These are phyloP conservation scores for Lophotis ruficrista DNA, from an alignment of 2,113 vertebrate genomes.

Conservation along the genomic window DNA sequence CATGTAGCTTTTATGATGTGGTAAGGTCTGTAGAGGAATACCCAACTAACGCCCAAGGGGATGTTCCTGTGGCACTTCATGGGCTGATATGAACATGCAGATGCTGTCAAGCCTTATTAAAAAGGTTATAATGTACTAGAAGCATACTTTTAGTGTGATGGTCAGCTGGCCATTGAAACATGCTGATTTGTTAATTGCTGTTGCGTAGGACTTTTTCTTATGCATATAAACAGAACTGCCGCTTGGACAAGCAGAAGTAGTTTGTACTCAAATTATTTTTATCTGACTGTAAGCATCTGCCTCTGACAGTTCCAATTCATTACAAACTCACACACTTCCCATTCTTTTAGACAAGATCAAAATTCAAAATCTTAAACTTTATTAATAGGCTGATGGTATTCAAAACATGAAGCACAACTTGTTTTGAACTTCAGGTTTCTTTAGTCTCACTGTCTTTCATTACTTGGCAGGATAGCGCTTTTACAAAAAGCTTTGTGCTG, in stretches of 20 bases:
- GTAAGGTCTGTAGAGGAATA: background rate
- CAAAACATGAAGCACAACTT: background rate
- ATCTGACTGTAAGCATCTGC: background rate
- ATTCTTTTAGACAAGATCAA: background rate
- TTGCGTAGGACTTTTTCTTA: background rate
- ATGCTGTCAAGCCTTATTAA: background rate
- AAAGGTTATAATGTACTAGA: background rate
- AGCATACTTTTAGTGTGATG: background rate
- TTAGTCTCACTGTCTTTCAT: background rate
- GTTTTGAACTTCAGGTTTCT: background rate
- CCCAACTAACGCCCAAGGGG: accelerated
- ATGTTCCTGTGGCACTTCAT: background rate
- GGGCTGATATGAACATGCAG: background rate
- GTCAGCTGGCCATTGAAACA: background rate
- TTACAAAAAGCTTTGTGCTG: background rate
- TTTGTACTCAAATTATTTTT: background rate
- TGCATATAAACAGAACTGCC: background rate
- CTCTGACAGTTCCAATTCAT: background rate
- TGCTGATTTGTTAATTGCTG: background rate
- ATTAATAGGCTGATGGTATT: background rate
- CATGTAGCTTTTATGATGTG: background rate
- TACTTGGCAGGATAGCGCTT: background rate
- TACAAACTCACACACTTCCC: background rate
- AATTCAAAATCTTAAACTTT: background rate
- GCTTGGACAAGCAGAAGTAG: background rate